Conservation (phyloP, 2,797 vertebrate species). For the Geotria australis region DNA sequence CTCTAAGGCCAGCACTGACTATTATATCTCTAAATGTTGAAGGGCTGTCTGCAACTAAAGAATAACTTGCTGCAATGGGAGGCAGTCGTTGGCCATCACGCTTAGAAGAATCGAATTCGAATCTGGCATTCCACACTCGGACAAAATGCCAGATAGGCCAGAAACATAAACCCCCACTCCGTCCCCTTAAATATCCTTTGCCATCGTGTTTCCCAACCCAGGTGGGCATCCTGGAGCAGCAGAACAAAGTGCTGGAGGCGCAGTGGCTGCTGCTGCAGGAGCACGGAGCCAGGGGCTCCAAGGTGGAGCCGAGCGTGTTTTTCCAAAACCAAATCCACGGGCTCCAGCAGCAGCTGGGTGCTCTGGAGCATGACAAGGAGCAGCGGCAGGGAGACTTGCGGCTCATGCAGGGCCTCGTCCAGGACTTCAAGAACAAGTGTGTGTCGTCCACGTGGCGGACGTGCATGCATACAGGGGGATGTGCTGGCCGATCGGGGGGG, state of each 20-base stretch:
- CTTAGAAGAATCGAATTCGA: too few relatives aligned
- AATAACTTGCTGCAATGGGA: too few relatives aligned
- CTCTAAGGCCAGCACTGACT: too few relatives aligned
- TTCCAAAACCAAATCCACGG: slow-evolving; percentile 5
- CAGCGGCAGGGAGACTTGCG: slow-evolving; percentile 13
- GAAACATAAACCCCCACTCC: too few relatives aligned
- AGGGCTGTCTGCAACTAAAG: too few relatives aligned
- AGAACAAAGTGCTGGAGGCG: slow-evolving; percentile 15
- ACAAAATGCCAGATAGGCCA: too few relatives aligned
- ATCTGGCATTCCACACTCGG: too few relatives aligned
- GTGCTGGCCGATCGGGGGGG: too few relatives aligned
- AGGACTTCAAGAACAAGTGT: slow-evolving; percentile 14
- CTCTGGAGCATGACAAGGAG: slow-evolving; percentile 8
- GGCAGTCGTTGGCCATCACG: too few relatives aligned
- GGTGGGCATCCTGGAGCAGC: slow-evolving; percentile 19
- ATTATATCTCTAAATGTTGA: too few relatives aligned
- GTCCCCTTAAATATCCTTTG: background rate
- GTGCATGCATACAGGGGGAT: too few relatives aligned
- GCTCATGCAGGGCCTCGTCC: slow-evolving; percentile 6
- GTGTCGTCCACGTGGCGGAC: background rate
- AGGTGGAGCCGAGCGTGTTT: slow-evolving; percentile 10
- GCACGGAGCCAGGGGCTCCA: slow-evolving; percentile 14
- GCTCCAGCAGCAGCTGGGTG: slow-evolving; percentile 12
- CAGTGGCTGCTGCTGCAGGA: slow-evolving; percentile 17
- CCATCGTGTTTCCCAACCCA: slow-evolving; percentile 2